Evolutionary conservation across 2,888 invertebrate species (phyloP).

Genomic region (Eurois occulta): DNA sequence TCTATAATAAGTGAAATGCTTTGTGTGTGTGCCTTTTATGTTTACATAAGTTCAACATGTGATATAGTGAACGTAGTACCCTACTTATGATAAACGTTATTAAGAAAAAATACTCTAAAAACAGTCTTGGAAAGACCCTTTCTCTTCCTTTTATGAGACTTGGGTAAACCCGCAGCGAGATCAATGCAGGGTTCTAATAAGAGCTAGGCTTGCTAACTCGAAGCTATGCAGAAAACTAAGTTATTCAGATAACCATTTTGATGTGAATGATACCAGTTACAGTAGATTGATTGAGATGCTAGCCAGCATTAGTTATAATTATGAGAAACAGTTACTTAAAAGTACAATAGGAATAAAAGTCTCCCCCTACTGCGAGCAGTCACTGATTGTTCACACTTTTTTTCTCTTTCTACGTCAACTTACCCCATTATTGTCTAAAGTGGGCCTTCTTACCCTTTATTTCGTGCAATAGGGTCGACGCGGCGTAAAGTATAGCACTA

Average conservation of each 20-base stretch:
- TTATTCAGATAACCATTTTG: neutral
- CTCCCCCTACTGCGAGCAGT: neutral
- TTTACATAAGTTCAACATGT: neutral
- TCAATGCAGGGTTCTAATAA: neutral
- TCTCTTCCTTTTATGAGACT: neutral
- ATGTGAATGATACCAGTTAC: neutral
- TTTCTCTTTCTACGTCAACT: conserved; percentile 2
- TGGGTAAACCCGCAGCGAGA: neutral
- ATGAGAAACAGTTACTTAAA: neutral
- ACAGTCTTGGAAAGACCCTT: neutral
- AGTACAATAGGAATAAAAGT: conserved; percentile 39
- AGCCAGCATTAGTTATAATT: neutral
- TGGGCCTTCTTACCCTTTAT: conserved; percentile 45
- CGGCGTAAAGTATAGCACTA: conserved; percentile 59
- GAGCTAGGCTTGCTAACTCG: neutral
- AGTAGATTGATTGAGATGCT: neutral
- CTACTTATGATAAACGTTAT: neutral
- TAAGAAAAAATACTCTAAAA: neutral
- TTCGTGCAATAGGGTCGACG: conserved; percentile 33
- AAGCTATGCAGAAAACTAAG: neutral
- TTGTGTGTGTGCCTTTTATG: neutral
- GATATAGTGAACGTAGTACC: neutral
- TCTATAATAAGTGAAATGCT: neutral
- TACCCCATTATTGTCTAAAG: conserved; percentile 24
- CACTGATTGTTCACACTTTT: conserved; percentile 6